Base-by-base conservation (phyloP, 2,888 invertebrate genomes). In the Agrochola litura region DNA sequence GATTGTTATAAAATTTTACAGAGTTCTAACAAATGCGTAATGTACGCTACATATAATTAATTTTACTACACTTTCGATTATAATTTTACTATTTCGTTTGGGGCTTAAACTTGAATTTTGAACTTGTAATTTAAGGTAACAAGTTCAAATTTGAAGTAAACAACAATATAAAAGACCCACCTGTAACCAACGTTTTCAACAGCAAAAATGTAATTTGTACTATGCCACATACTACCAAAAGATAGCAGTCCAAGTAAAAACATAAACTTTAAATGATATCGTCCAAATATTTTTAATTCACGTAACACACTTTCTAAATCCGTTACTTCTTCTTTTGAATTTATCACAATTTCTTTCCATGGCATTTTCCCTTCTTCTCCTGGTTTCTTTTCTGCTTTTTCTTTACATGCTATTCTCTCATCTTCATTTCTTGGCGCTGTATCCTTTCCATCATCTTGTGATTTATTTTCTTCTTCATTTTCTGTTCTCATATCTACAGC, bases 161-260 rank as follows among this genome's bases (percentile, higher is more conserved):
- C 0, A n/a, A 37, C 43, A 71, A 41, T 22, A 10, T 16, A 1
- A 66, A 22, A 25, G 0, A 74, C 84, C 82, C 66, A 88, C 89
- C 80, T 84, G 58, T 89, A 86, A 37, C 54, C 73, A 52, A 85
- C 76, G 22, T 83, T 83, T 73, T 89, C 89, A 41, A 80, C 86
- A 22, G 86, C 79, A 79, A 89, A 89, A 64, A 89, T 76, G 63
- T 86, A 89, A 78, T 90, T 87, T 16, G 77, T 74, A 56, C 84
- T 73, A 19, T 89, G 83, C 73, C 82, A 82, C 16, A 68, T 66
- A 67, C 78, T 84, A 8, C 73, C 30, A 5, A 84, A 63, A 46
- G 82, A 63, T 12, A 86, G 22, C 19, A 89, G 58, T 56, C 83
- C 82, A n/a, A 87, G 54, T 19, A 89, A 73, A 0, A 80, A 12